Conservation (phyloP, 2,113 vertebrate species). For the Lanius ludovicianus region DNA sequence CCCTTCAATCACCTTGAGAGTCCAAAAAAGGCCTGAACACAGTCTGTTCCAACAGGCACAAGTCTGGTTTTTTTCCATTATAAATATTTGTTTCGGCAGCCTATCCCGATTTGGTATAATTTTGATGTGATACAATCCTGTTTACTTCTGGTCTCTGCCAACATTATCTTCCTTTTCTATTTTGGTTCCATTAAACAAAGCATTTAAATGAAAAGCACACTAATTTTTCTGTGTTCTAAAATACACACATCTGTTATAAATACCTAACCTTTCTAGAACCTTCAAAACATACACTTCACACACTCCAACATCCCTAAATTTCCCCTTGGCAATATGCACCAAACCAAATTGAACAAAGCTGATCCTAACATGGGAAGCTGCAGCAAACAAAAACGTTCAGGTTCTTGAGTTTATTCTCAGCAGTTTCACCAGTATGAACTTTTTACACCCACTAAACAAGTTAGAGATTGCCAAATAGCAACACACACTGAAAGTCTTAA, state of each 20-base stretch:
- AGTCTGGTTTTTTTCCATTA: neutral
- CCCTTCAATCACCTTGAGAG: neutral
- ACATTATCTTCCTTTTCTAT: neutral
- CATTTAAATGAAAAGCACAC: neutral
- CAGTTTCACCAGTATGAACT: neutral
- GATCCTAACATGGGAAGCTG: neutral
- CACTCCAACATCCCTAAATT: neutral
- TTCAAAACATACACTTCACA: neutral
- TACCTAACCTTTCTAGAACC: neutral
- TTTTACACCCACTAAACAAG: slow-evolving; percentile 53
- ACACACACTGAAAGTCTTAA: neutral
- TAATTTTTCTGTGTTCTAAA: neutral
- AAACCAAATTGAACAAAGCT: neutral
- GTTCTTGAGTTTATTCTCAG: neutral
- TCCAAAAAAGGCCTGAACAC: neutral
- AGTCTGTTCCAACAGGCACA: neutral
- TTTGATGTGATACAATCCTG: neutral
- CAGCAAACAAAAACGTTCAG: neutral
- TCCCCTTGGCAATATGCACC: neutral
- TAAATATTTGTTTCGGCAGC: slow-evolving; percentile 7
- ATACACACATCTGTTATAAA: neutral
- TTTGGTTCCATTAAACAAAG: neutral
- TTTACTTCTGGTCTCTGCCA: neutral
- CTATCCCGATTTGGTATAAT: neutral
- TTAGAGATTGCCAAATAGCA: slow-evolving; percentile 9